A percentile compares a stretch with the other conserved stretches of the same genome.
These are phyloP conservation scores for Nyctibius bracteatus DNA, from an alignment of 2,113 vertebrate species.

Conservation along the genomic window DNA sequence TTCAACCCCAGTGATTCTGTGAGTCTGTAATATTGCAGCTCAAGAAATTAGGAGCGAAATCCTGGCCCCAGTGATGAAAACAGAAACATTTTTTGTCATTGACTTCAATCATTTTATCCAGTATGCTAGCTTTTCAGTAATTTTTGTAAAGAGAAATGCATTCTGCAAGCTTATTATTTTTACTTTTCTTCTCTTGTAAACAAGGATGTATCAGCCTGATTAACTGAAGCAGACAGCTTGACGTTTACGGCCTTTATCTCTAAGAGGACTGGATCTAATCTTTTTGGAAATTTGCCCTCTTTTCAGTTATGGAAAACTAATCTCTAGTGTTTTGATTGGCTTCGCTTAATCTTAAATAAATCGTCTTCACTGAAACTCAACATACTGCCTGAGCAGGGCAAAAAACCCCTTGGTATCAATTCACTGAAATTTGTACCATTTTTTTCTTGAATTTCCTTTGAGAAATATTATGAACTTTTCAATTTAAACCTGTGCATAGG, in stretches of 20 bases:
- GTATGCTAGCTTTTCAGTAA: not conserved
- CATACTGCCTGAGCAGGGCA: rapidly evolving
- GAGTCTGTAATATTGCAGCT: not conserved
- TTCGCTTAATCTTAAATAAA: not conserved
- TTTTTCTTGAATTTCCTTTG: not conserved
- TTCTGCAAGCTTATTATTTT: not conserved
- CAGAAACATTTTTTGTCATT: not conserved
- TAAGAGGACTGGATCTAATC: not conserved
- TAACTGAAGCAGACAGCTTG: not conserved
- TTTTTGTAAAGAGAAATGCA: not conserved
- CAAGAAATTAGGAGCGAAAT: not conserved
- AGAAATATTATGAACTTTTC: not conserved
- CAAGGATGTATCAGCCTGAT: not conserved
- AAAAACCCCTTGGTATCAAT: not conserved
- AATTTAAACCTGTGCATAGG: not conserved
- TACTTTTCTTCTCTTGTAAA: not conserved
- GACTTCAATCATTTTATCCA: not conserved
- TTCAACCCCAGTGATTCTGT: not conserved
- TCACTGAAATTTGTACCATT: not conserved
- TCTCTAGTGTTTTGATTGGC: not conserved
- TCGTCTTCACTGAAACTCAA: not conserved
- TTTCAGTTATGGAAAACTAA: not conserved
- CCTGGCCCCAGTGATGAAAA: not conserved
- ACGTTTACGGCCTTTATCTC: not conserved
- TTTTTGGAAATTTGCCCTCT: not conserved